phyloP scores from a whole-genome alignment of 2,113 vertebrate species.

The Typhlomys cinereus region DNA sequence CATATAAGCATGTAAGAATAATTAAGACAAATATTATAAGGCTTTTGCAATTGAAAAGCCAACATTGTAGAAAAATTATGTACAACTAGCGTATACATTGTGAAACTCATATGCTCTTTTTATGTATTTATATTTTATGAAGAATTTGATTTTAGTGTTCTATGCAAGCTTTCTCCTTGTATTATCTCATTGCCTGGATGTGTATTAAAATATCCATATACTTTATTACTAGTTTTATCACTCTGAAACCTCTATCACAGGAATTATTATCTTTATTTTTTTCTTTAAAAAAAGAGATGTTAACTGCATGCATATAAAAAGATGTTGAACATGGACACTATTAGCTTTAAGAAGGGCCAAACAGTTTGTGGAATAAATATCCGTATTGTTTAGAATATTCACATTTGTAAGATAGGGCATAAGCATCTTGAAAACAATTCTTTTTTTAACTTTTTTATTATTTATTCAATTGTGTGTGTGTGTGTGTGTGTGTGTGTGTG shows the following conservation, averaged over 20 bases:
- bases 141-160: conserved; percentile 11
- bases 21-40: not conserved
- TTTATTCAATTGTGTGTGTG: no score
- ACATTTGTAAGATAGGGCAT: no score
- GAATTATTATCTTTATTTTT: not conserved
- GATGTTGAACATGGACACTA: not conserved
- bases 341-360: not conserved
- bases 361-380: not conserved
- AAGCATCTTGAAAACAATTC: no score
- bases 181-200: not conserved
- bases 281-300: not conserved
- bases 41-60: not conserved
- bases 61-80: not conserved
- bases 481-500: no score
- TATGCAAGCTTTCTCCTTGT: not conserved
- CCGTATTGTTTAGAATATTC: not conserved
- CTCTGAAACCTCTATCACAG: not conserved
- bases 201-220: not conserved
- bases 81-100: not conserved
- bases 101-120: not conserved
- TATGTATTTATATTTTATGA: not conserved
- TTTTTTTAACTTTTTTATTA: no score
- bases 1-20: not conserved
- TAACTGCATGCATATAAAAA: not conserved
- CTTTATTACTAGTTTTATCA: not conserved